Evolutionary conservation across 2,888 invertebrate genomes (phyloP), one percentile per base, ranked within the genome.

Genomic region (Idaea biselata): DNA sequence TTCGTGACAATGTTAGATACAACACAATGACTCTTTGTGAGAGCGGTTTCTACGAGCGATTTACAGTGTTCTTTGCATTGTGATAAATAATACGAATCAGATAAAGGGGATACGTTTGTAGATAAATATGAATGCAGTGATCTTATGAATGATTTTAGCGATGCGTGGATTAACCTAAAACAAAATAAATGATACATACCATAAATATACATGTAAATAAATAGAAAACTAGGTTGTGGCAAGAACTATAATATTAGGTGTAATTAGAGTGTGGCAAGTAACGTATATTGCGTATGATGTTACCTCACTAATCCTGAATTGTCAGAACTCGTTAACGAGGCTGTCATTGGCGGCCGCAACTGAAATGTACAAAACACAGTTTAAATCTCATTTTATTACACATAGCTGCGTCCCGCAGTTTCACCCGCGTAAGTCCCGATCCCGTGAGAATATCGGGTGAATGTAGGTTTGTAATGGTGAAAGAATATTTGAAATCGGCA

Each of bases 271-370:
- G 67, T 70, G 61, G 65, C 57, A 63, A 63, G 63, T 63, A 60
- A 16, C 61, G 67, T 61, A 63, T 59, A 71, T 63, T 64, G 65
- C 59, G 66, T 61, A 72, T 63, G 68, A 71, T 65, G 61, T 88
- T 89, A 92, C 92, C 92, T 92, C 88, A 92, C 92, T 90, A 92
- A 89, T 86, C 92, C 92, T 85, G 92, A 91, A 87, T 91, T 91
- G 81, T 92, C 92, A 86, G 92, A 91, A 89, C 87, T 91, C 82
- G 91, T 86, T 84, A 92, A 81, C 80, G 88, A 83, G 74, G 90
- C 83, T 76, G 86, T 84, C 86, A 89, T 89, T 69, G 91, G 90
- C 72, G 91, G 91, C 86, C 92, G 91, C 80, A 92, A 88, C 92
- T 91, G 88, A 68, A 91, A 90, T 66, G 66, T 64, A 44, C 3